phyloP scores from a whole-genome alignment of 2,113 vertebrate species.

The Addax nasomaculatus region DNA sequence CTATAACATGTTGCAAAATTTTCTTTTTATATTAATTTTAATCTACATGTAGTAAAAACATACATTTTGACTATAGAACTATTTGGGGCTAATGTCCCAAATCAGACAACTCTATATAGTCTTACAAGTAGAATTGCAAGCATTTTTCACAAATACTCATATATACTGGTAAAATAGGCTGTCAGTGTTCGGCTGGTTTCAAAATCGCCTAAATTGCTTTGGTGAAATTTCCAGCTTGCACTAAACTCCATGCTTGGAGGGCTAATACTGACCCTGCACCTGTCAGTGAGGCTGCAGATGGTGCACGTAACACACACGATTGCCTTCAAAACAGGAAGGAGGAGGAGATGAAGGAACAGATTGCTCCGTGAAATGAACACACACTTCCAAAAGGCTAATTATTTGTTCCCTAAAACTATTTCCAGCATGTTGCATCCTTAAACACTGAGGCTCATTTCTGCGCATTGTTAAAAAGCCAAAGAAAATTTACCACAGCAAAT shows the following conservation, averaged over 20 bases:
- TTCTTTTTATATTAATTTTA: not conserved
- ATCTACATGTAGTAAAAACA: not conserved
- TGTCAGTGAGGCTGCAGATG: constrained; percentile 81
- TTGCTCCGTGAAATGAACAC: constrained; percentile 74
- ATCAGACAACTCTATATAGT: not conserved
- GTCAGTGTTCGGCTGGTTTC: constrained; percentile 28
- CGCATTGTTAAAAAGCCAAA: constrained; percentile 69
- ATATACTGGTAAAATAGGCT: constrained; percentile 36
- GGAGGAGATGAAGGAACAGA: constrained; percentile 77
- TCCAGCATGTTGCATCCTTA: constrained; percentile 64
- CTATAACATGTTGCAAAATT: not conserved
- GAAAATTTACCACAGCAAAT: constrained; percentile 61
- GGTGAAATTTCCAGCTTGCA: constrained; percentile 69
- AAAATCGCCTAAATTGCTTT: constrained; percentile 69
- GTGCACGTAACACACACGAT: constrained; percentile 76
- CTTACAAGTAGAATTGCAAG: not conserved
- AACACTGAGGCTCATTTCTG: constrained; percentile 70
- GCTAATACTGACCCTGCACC: constrained; percentile 78
- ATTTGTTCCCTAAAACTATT: constrained; percentile 79
- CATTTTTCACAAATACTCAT: not conserved
- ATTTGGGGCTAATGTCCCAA: not conserved
- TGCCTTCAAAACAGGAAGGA: constrained; percentile 83
- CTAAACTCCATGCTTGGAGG: constrained; percentile 68
- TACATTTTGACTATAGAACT: not conserved
- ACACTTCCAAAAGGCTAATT: constrained; percentile 78